Base-by-base conservation (phyloP, 2,888 invertebrate species). In the Empis stercorea region DNA sequence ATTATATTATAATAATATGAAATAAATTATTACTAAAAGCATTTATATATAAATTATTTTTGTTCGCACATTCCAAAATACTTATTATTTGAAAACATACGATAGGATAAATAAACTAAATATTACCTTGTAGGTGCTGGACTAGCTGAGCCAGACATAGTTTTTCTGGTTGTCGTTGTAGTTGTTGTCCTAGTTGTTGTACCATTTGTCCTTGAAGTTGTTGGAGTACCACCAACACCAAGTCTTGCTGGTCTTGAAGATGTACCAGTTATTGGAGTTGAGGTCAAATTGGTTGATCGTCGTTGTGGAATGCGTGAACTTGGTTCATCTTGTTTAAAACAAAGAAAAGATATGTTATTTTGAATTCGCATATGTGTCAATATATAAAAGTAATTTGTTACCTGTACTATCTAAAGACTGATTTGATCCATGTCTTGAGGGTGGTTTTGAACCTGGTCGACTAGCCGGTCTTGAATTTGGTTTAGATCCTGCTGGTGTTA, bases 361-460 rank as follows among this genome's bases (percentile, higher is more conserved):
- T 15, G 5, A 10, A 13, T 32, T 20, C 4, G 2, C 14, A 16
- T 36, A 34, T 36, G 45, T 30, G 14, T 20, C 10, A 34, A 17
- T 30, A 45, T 46, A 42, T 52, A 48, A 20, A 32, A 54, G 68
- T 13, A 37, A 20, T 37, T 20, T 23, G n/a, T 48, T 55, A 87
- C 88, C 88, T 66, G 87, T 87, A 65, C 88, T 87, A 66, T 91
- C 91, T 56, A 92, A 72, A 40, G 92, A 92, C 51, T 89, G 77
- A 62, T 88, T 92, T 41, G 94, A 94, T 55, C 93, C 93, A 63
- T 93, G 89, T 58, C 93, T 80, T 56, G 93, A 93, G 17, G 92
- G 87, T 54, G 94, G 93, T 68, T 93, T 91, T 52, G 89, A 89
- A 51, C 89, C 88, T 51, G 86, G 79, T 56, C 92, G 76, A 55